These are phyloP conservation scores for Molorchus minor DNA, from an alignment of 2,888 invertebrate genomes.

Conservation along the genomic window DNA sequence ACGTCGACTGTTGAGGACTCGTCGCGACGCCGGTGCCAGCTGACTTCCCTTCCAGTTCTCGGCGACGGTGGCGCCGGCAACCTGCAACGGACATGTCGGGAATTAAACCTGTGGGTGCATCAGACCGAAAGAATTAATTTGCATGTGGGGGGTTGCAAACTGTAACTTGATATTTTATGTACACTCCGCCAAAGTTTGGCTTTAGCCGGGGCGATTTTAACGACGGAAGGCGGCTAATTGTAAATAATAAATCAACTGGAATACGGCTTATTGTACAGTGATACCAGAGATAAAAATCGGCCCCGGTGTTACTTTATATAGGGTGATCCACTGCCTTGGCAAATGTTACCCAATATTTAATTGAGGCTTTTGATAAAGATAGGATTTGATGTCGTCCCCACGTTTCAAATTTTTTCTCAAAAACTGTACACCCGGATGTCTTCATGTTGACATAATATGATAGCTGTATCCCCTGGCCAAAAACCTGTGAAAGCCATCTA, in stretches of 20 bases:
- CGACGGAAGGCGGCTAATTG: neutral
- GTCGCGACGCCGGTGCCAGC: conserved; percentile 65
- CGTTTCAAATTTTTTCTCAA: too few species aligned
- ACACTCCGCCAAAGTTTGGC: conserved; percentile 2
- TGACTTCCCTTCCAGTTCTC: conserved; percentile 56
- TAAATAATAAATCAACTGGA: neutral
- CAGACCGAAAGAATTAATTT: conserved; percentile 55
- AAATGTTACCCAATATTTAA: too few species aligned
- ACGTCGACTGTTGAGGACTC: conserved; percentile 68
- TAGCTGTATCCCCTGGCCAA: too few species aligned
- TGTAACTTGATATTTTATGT: conserved; percentile 19
- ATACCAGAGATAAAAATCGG: too few species aligned
- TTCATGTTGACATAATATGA: too few species aligned
- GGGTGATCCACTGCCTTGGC: too few species aligned
- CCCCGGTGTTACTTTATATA: too few species aligned
- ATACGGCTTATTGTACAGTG: neutral
- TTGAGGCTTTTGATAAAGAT: too few species aligned
- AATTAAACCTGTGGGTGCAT: conserved; percentile 49
- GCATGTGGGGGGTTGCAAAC: conserved; percentile 45
- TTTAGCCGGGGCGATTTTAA: neutral
- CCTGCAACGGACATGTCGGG: conserved; percentile 60
- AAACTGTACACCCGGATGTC: too few species aligned
- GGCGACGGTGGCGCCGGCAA: conserved; percentile 60
- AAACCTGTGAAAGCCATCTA: too few species aligned
- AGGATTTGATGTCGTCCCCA: too few species aligned